Conservation (phyloP, 1,140 invertebrate genomes). For the Neotoxoptera formosana region DNA sequence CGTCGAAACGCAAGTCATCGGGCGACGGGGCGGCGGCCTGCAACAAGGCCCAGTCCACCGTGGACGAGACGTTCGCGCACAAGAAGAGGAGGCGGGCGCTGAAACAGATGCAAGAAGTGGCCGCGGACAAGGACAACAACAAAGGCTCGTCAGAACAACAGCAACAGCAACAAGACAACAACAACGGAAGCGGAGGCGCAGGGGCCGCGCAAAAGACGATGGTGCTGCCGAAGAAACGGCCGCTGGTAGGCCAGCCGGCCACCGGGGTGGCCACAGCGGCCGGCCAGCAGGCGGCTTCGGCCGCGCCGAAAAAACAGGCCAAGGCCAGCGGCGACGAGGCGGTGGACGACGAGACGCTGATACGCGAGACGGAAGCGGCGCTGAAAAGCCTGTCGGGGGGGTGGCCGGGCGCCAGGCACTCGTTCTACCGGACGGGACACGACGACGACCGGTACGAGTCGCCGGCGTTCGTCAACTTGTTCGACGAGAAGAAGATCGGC, state of each 20-base stretch:
- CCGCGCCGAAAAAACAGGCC: not conserved
- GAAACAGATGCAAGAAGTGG: constrained; percentile 15
- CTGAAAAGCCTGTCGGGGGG: constrained; percentile 82
- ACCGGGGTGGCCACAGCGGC: not conserved
- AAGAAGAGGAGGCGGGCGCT: constrained; percentile 40
- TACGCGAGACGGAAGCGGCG: constrained; percentile 85
- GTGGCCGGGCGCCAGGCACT: constrained; percentile 74
- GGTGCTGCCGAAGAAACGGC: constrained; percentile 47
- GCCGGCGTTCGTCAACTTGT: constrained; percentile 83
- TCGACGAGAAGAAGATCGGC: constrained; percentile 78
- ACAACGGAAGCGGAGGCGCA: not conserved
- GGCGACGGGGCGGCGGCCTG: constrained; percentile 2
- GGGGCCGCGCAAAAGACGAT: not conserved
- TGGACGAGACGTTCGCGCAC: constrained; percentile 46
- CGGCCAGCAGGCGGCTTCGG: not conserved
- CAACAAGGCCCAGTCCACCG: not conserved
- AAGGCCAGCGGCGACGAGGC: constrained; percentile 65
- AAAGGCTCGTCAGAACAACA: not conserved
- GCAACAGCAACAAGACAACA: not conserved
- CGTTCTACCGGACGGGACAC: constrained; percentile 69
- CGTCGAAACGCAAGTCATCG: constrained; percentile 48
- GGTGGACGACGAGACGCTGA: constrained; percentile 79
- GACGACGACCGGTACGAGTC: constrained; percentile 74
- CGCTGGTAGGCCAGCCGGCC: not conserved
- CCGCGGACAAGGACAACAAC: not conserved